Evolutionary conservation across 2,797 vertebrate species (phyloP), one percentile per base, ranked within the genome.

Genomic region (Myripristis jacobus): DNA sequence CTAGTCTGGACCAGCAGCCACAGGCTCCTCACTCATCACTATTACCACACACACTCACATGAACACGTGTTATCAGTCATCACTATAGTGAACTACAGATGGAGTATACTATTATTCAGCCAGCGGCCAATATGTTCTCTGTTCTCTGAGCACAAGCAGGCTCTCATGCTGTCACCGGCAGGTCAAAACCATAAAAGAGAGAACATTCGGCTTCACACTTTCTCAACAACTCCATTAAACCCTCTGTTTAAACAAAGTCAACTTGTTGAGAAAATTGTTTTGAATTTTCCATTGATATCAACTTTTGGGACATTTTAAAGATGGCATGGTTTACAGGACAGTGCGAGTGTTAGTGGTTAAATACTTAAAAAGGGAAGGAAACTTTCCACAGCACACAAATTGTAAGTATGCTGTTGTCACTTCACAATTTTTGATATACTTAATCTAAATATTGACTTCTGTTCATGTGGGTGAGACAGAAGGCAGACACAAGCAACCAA

Each of bases 1-100:
- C 60, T 19, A 27, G 76, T 83, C 87, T 85, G 81, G 84, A 89
- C 79, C 88, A 75, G 79, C 77, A 77, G 59, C 80, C 65, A 5
- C 86, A 85, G 79, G 18, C 77, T 64, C 77, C 66, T 67, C 79
- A 78, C 77, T 84, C 70, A 79, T 74, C 74, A 69, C 67, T 43
- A 1, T 58, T 41, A 73, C 51, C 59, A 59, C 58, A 46, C 68
- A 79, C 65, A 77, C 25, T 24, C 48, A 77, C 68, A 61, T 2
- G 57, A 56, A 84, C 75, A 75, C 21, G 16, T 55, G 66, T 69
- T 63, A 77, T 87, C 79, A 82, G 79, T 79, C 83, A 80, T 57
- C 62, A 41, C 61, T 19, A 52, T 29, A 34, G 41, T 59, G 24
- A 75, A 58, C 52, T 69, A 44, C 51, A 67, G n/a, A 74, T 34